Conservation (phyloP, 2,797 vertebrate genomes). For the Lateolabrax maculatus region DNA sequence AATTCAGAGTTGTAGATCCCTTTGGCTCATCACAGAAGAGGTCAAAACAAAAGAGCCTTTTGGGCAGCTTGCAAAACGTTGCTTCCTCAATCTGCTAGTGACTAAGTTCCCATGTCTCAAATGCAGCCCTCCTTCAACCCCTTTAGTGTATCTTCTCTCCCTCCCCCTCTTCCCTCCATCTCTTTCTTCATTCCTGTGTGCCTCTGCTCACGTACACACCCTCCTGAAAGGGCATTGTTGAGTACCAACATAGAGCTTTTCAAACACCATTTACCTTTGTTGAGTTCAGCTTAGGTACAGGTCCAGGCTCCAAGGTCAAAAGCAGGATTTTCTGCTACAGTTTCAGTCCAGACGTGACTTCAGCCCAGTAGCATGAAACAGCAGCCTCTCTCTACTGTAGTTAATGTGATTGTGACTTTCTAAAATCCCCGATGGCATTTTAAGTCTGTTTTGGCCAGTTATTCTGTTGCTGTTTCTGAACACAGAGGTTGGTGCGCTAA, state of each 20-base stretch:
- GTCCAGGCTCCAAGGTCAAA: slow-evolving; percentile 64
- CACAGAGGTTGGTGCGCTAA: slow-evolving; percentile 7
- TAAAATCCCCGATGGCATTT: slow-evolving; percentile 42
- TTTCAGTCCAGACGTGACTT: slow-evolving; percentile 17
- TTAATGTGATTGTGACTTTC: slow-evolving; percentile 8
- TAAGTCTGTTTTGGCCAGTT: slow-evolving; percentile 44
- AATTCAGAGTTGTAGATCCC: slow-evolving; percentile 8
- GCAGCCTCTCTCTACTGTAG: neutral
- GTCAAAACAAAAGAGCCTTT: slow-evolving; percentile 19
- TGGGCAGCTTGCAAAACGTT: neutral
- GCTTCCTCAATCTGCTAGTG: slow-evolving; percentile 13
- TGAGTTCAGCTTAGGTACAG: slow-evolving; percentile 43
- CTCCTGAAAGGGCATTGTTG: slow-evolving; percentile 72
- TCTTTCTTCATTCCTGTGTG: slow-evolving; percentile 69
- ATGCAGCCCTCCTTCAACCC: slow-evolving; percentile 18
- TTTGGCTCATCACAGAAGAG: neutral
- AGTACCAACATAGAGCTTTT: slow-evolving; percentile 50
- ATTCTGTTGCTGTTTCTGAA: slow-evolving; percentile 21
- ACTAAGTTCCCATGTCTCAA: slow-evolving; percentile 30
- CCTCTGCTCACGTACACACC: slow-evolving; percentile 76
- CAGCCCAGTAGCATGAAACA: neutral
- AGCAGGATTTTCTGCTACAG: slow-evolving; percentile 9
- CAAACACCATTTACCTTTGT: slow-evolving; percentile 36
- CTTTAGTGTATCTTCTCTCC: slow-evolving; percentile 24
- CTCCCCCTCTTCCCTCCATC: slow-evolving; percentile 14